Evolutionary conservation across 2,113 vertebrate genomes (phyloP), one percentile per base, ranked within the genome.

Genomic region (Raja brachyura): DNA sequence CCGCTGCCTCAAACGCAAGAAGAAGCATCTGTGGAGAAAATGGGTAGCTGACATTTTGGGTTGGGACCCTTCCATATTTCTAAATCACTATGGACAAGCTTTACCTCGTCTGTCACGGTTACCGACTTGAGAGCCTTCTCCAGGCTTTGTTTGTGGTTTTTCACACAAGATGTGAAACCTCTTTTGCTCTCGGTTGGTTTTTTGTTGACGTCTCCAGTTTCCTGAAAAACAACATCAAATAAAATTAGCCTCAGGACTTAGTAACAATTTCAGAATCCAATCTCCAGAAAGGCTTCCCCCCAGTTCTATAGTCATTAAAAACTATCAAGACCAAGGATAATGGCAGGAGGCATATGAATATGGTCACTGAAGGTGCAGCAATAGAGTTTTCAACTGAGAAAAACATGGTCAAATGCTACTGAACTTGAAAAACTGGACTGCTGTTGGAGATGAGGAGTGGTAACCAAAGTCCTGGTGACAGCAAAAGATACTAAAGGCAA

Each of bases 71-170:
- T 13, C 39, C 63, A 5, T 14, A 88, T 18, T 33, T 88, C 59
- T 31, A 68, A 92, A 28, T 92, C 73, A 54, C 16, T 5, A 11
- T 73, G 6, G 66, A 92, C 1, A 1, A 20, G 13, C 95, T 88
- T 94, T 94, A 99, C 98, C 98, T 97, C 97, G 93, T 95, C 97
- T 94, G 98, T 96, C 94, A 97, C 94, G 0, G 77, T 94, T 0
- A 96, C 95, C 93, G 96, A 96, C 93, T 95, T 96, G 93, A 98
- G 93, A 0, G 98, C 97, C 95, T 95, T 97, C 94, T 97, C 97
- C 95, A 98, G 96, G 61, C 96, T 96, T 95, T 98, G 98, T 81
- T 97, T 96, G 0, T 98, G 98, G 95, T 95, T 97, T 92, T 85
- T 95, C 25, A 68, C 54, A 0, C 77, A 28, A 22, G 78, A 59